Percentiles rank a stretch among this genome's conserved stretches.
phyloP scores from a whole-genome alignment of 2,888 invertebrate species.

The Euzetes globulus region DNA sequence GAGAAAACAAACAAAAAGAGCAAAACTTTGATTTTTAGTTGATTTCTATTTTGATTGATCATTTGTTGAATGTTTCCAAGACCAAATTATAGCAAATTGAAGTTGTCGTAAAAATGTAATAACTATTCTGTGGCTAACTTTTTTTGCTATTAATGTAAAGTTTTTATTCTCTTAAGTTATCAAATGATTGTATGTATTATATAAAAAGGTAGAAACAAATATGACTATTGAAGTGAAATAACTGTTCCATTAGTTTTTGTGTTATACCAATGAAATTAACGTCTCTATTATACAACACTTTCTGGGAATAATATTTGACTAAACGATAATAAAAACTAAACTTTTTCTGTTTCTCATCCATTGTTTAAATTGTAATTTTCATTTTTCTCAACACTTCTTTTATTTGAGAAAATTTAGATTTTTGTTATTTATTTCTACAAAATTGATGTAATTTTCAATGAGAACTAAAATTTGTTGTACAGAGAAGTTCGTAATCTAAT shows the following conservation, averaged over 20 bases:
- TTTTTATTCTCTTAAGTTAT: not conserved
- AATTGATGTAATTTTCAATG: slow-evolving; percentile 5
- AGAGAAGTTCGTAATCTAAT: slow-evolving; percentile 2
- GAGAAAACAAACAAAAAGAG: not conserved
- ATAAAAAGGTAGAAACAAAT: not conserved
- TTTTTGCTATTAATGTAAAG: not conserved
- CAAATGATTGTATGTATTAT: not conserved
- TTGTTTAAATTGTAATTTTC: not conserved
- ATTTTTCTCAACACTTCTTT: not conserved
- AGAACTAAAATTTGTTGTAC: not conserved
- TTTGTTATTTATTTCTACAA: slow-evolving; percentile 18
- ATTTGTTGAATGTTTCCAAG: not conserved
- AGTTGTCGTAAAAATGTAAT: not conserved
- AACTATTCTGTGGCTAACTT: not conserved
- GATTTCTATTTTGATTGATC: not conserved
- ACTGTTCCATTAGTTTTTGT: not conserved
- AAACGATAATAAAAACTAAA: not conserved
- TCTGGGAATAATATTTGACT: slow-evolving; percentile 3
- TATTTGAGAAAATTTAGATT: not conserved
- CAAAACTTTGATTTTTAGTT: not conserved
- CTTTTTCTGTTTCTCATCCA: not conserved
- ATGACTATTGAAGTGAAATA: not conserved
- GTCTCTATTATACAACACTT: not conserved
- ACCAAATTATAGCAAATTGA: not conserved
- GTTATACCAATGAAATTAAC: not conserved